These are phyloP conservation scores for Anhinga rufa DNA, from an alignment of 2,113 vertebrate genomes.

Conservation along the genomic window DNA sequence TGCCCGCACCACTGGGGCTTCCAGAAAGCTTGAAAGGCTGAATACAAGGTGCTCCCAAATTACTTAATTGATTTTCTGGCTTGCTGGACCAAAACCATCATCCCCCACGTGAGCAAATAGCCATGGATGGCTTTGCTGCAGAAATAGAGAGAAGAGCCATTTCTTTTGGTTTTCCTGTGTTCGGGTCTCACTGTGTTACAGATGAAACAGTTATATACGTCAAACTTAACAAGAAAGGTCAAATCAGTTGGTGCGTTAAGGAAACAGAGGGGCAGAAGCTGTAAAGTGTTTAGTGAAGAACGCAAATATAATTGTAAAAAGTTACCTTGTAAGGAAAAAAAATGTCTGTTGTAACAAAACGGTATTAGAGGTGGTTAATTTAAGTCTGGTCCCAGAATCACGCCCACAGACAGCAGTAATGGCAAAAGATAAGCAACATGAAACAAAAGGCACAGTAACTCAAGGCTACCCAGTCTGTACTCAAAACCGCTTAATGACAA, in stretches of 20 bases:
- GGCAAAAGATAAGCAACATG: not conserved
- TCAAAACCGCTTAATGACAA: not conserved
- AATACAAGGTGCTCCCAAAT: not conserved
- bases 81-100: not conserved
- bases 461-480: not conserved
- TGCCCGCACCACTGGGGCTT: too few relatives aligned
- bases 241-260: not conserved
- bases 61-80: not conserved
- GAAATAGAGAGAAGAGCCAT: not conserved
- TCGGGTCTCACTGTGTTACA: not conserved
- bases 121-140: not conserved
- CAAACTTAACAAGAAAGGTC: not conserved
- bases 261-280: not conserved
- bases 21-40: not conserved
- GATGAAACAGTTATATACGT: accelerated
- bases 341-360: accelerated
- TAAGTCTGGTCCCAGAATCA: not conserved
- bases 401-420: not conserved
- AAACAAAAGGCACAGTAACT: not conserved
- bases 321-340: not conserved
- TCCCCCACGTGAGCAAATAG: not conserved
- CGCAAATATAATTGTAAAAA: not conserved
- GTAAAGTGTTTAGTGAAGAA: not conserved
- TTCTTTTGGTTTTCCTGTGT: not conserved
- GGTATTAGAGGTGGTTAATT: not conserved